Conservation (phyloP, 2,113 vertebrate genomes). For the Sarotherodon lohbergeri region DNA sequence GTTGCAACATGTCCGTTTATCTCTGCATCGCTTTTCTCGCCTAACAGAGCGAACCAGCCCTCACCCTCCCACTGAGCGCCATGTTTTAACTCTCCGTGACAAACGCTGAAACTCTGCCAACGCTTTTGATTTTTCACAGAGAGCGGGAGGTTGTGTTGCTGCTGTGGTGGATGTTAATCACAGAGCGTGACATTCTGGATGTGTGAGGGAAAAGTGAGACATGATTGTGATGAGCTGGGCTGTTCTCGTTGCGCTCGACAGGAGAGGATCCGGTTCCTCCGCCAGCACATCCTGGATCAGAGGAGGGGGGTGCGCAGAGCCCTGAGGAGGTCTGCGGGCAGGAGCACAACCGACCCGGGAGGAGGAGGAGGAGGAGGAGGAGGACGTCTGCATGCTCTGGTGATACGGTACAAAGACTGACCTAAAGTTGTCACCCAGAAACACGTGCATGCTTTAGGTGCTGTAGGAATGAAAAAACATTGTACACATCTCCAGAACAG, state of each 20-base stretch:
- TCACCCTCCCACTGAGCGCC: neutral
- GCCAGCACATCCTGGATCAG: conserved; percentile 74
- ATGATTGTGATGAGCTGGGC: neutral
- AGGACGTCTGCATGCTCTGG: conserved; percentile 54
- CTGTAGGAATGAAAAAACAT: neutral
- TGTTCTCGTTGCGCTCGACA: neutral
- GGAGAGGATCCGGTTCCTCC: conserved; percentile 78
- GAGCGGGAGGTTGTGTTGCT: fast-evolving
- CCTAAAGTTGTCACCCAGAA: neutral
- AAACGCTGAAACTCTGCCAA: neutral
- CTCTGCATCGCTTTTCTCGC: neutral
- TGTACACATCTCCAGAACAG: too few relatives aligned
- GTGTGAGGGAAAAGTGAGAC: neutral
- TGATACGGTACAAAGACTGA: conserved; percentile 42
- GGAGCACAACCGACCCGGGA: neutral
- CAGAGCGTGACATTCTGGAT: neutral
- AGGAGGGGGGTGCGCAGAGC: conserved; percentile 41
- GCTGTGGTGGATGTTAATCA: neutral
- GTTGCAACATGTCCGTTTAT: neutral
- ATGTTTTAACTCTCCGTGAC: neutral
- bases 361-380: neutral
- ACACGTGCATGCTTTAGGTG: fast-evolving
- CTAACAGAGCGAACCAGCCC: neutral
- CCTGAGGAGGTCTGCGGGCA: conserved; percentile 31
- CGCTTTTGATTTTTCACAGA: neutral